phyloP scores from a whole-genome alignment of 2,888 invertebrate species.

The Dicranocentrus wangi region DNA sequence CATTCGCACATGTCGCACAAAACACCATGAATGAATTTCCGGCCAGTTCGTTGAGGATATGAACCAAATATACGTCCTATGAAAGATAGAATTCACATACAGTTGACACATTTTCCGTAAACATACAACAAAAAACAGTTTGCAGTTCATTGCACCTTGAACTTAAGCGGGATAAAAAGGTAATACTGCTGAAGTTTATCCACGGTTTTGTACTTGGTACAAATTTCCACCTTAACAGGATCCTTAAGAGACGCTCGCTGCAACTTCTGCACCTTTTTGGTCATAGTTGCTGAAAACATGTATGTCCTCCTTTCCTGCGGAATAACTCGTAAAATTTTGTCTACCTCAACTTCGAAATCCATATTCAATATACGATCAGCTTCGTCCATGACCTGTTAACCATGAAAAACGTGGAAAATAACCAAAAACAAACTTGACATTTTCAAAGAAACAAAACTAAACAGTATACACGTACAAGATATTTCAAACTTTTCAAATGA shows the following conservation, averaged over 20 bases:
- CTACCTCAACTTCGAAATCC: conserved; percentile 98
- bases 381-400: conserved; percentile 93
- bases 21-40: conserved; percentile 98
- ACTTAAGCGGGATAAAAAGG: conserved; percentile 95
- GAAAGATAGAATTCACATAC: conserved; percentile 73
- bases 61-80: conserved; percentile 95
- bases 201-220: conserved; percentile 97
- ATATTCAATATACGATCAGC: conserved; percentile 98
- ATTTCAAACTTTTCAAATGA: conserved; percentile 89
- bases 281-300: conserved; percentile 99
- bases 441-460: not conserved
- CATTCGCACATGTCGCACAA: conserved; percentile 94
- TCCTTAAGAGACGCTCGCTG: conserved; percentile 95
- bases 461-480: conserved; percentile 84
- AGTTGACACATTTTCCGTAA: no score
- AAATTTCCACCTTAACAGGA: conserved; percentile 95
- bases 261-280: conserved; percentile 95
- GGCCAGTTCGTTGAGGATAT: conserved; percentile 93
- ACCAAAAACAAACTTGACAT: not conserved
- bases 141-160: no score
- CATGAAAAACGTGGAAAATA: no score
- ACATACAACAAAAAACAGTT: no score
- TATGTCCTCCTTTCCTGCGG: conserved; percentile 93
- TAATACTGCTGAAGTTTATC: conserved; percentile 96
- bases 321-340: conserved; percentile 93